Percentiles rank a stretch among this genome's conserved stretches.
These are phyloP conservation scores for Hyles lineata DNA, from an alignment of 2,888 invertebrate genomes.

Conservation along the genomic window DNA sequence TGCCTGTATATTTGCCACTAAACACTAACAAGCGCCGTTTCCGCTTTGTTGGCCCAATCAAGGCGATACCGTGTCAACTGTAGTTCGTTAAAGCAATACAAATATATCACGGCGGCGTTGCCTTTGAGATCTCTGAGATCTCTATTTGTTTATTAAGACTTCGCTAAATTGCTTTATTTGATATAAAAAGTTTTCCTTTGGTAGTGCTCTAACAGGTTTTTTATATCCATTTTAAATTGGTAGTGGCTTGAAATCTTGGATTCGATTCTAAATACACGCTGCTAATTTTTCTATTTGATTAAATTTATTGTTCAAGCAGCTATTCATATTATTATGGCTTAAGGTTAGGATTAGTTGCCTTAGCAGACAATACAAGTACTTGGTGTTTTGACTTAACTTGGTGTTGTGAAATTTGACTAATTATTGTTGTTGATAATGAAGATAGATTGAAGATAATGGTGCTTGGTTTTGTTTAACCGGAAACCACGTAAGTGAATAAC, in stretches of 20 bases:
- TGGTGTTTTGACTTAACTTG: no score
- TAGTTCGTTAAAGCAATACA: constrained; percentile 40
- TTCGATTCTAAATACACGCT: no score
- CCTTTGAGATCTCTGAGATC: background rate
- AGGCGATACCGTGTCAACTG: constrained; percentile 38
- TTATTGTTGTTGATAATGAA: no score
- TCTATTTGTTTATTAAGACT: constrained; percentile 1
- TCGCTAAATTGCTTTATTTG: background rate
- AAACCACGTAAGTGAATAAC: background rate
- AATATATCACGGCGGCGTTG: background rate
- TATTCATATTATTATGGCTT: no score
- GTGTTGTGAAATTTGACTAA: no score
- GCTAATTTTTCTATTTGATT: no score
- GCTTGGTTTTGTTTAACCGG: background rate
- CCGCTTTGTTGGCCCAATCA: constrained; percentile 46
- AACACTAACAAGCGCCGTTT: constrained; percentile 43
- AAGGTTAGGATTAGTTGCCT: no score
- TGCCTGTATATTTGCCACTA: constrained; percentile 9
- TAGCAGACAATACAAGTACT: no score
- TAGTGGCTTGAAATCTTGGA: no score
- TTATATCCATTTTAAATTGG: background rate
- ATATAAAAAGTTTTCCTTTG: background rate
- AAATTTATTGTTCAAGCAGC: no score
- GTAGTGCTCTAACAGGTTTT: background rate
- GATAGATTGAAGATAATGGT: background rate